Conservation (phyloP, 2,888 invertebrate species). For the Erannis defoliaria region DNA sequence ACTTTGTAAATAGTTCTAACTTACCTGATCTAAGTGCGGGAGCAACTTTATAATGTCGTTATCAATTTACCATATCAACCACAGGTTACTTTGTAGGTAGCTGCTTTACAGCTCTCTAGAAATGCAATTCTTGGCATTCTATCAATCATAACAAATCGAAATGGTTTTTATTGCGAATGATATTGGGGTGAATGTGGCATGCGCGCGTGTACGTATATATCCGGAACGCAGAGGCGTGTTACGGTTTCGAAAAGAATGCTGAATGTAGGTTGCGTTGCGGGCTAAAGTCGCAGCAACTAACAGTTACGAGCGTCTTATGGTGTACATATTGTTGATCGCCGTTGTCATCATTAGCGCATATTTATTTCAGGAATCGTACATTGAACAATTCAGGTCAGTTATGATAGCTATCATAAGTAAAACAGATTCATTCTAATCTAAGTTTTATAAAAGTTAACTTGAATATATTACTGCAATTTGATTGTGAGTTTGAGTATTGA, state of each 20-base stretch:
- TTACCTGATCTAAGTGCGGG: background rate
- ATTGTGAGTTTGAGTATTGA: too few relatives aligned
- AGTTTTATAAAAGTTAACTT: too few relatives aligned
- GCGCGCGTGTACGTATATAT: conserved; percentile 68
- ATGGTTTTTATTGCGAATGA: conserved; percentile 72
- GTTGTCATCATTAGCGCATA: conserved; percentile 68
- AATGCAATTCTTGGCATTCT: conserved; percentile 75
- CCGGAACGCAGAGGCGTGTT: conserved; percentile 85
- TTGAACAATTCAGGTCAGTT: conserved; percentile 49
- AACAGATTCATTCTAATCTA: conserved; percentile 32
- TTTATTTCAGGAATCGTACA: conserved; percentile 62
- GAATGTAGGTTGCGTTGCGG: conserved; percentile 84
- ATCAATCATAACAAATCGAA: conserved; percentile 64
- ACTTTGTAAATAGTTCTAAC: background rate
- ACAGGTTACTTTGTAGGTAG: conserved; percentile 61
- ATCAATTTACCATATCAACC: conserved; percentile 69
- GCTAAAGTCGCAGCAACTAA: conserved; percentile 62
- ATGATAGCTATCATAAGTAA: conserved; percentile 35
- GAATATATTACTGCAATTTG: too few relatives aligned
- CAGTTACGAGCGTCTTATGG: conserved; percentile 76
- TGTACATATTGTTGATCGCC: conserved; percentile 72
- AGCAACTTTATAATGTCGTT: conserved; percentile 39
- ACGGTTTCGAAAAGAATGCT: conserved; percentile 86
- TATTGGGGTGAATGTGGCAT: conserved; percentile 77
- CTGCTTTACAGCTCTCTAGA: conserved; percentile 79